These are phyloP conservation scores for Sanderia malayensis DNA, from an alignment of 30 jellyfish, hydroid and myxozoan species.

Conservation along the genomic window DNA sequence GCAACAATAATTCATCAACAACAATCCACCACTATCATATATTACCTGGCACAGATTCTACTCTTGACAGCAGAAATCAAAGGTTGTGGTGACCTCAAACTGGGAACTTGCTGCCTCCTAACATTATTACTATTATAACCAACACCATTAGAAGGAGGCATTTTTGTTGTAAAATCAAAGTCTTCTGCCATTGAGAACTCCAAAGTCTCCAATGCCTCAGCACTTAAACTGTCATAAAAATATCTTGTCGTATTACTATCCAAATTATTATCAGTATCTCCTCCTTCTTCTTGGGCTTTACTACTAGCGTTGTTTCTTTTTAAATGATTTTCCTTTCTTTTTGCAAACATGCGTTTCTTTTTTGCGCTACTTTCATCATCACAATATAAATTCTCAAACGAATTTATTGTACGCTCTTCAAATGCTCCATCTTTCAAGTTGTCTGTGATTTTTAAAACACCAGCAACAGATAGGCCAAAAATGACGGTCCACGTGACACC, in stretches of 20 bases:
- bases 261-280: too few species aligned
- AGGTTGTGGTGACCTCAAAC: slow-evolving; percentile 68
- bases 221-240: slow-evolving; percentile 1
- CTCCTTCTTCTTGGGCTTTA: background rate
- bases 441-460: background rate
- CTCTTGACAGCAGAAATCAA: slow-evolving; percentile 40
- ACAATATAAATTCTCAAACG: slow-evolving; percentile 40
- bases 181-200: slow-evolving; percentile 24
- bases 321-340: slow-evolving; percentile 37
- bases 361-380: slow-evolving; percentile 12
- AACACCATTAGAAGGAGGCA: background rate
- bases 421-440: slow-evolving; percentile 8
- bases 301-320: background rate
- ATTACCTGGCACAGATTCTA: slow-evolving; percentile 35
- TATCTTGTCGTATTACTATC: background rate
- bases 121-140: too few species aligned
- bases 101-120: slow-evolving; percentile 17
- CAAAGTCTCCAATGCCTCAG: background rate
- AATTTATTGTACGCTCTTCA: background rate
- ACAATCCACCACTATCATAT: too few species aligned
- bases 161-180: background rate
- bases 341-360: slow-evolving; percentile 42
- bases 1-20: too few species aligned
- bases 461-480: slow-evolving; percentile 24
- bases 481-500: slow-evolving; percentile 54